Percentiles rank a stretch among this genome's conserved stretches.
Evolutionary conservation across 2,888 invertebrate genomes (phyloP).

Genomic region (Euplagia quadripunctaria): DNA sequence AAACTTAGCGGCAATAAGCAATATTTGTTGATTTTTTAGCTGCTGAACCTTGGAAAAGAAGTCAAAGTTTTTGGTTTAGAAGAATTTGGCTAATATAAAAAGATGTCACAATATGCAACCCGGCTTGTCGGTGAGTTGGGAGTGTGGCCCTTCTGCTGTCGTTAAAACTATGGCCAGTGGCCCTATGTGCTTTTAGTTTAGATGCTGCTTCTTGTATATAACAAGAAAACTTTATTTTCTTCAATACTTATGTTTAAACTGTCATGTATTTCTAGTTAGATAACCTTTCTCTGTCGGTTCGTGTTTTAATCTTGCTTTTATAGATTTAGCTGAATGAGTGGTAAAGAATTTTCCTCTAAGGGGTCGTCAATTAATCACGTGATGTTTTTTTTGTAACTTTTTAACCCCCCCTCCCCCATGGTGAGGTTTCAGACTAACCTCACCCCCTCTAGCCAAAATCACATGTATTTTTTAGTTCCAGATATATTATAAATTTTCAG

Average conservation of each 20-base stretch:
- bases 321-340: no score
- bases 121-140: slow-evolving; percentile 22
- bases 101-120: slow-evolving; percentile 26
- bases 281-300: not conserved
- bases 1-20: not conserved
- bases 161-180: not conserved
- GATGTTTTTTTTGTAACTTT: no score
- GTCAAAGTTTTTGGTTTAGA: not conserved
- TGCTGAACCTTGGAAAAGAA: not conserved
- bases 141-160: not conserved
- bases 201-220: not conserved
- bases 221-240: not conserved
- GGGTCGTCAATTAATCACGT: no score
- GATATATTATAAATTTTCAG: no score
- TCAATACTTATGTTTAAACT: not conserved
- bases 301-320: no score
- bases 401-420: no score
- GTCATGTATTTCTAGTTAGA: not conserved
- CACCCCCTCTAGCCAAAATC: no score
- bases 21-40: slow-evolving; percentile 10
- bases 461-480: no score
- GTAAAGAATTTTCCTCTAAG: no score
- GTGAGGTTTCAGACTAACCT: no score
- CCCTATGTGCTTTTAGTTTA: not conserved
- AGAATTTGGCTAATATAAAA: slow-evolving; percentile 5